These are phyloP conservation scores for Pachydiplax longipennis DNA, from an alignment of 2,888 invertebrate genomes.

Conservation along the genomic window DNA sequence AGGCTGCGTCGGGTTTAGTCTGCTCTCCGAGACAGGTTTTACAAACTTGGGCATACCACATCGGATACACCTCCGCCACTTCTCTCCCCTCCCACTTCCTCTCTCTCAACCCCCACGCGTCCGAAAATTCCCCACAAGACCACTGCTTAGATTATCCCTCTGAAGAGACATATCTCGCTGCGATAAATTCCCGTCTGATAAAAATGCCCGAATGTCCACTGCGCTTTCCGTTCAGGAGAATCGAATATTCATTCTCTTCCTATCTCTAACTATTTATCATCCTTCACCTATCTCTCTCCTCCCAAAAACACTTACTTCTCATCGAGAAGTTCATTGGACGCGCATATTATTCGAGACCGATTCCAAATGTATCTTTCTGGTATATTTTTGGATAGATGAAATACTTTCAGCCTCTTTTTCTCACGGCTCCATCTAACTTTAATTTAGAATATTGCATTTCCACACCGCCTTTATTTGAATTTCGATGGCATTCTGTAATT, in stretches of 20 bases:
- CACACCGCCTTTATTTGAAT: too few relatives aligned
- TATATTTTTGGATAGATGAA: too few relatives aligned
- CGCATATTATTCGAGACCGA: too few relatives aligned
- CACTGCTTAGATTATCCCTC: not conserved
- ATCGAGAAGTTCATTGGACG: too few relatives aligned
- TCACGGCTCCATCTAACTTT: too few relatives aligned
- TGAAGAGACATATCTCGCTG: not conserved
- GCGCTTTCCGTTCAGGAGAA: not conserved
- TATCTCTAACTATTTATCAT: not conserved
- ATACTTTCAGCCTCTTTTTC: too few relatives aligned
- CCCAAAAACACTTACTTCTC: not conserved
- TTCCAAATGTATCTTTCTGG: too few relatives aligned
- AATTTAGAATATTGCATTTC: too few relatives aligned
- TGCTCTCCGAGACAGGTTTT: not conserved
- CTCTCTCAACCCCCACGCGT: not conserved
- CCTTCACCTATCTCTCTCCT: not conserved
- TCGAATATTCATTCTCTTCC: not conserved
- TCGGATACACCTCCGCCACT: not conserved
- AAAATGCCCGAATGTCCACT: not conserved
- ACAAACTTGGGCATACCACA: not conserved
- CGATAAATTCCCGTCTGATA: not conserved
- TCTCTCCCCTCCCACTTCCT: too few relatives aligned
- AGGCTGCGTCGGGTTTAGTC: not conserved
- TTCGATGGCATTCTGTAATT: too few relatives aligned
- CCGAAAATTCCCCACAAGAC: not conserved